These are phyloP conservation scores for Crioceris asparagi DNA, from an alignment of 2,888 invertebrate species.

Conservation along the genomic window DNA sequence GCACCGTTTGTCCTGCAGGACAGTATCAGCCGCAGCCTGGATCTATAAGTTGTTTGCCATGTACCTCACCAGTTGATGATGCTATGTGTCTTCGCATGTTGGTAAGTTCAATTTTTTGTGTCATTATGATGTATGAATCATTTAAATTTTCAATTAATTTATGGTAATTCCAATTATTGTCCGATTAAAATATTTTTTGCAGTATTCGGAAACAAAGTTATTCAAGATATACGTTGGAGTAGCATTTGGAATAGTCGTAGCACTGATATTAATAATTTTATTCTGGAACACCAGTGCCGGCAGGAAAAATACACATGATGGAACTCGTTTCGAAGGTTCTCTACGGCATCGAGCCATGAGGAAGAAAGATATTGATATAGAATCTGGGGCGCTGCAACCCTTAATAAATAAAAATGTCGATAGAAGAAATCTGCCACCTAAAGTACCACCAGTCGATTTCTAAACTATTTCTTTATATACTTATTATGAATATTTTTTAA, in stretches of 20 bases:
- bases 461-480: conserved; percentile 14
- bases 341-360: conserved; percentile 15
- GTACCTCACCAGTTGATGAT: conserved; percentile 34
- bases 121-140: too few species aligned
- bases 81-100: conserved; percentile 30
- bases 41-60: conserved; percentile 31
- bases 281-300: conserved; percentile 17
- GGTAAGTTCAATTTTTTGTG: conserved; percentile 18
- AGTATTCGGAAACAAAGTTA: conserved; percentile 25
- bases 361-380: conserved; percentile 15
- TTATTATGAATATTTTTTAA: too few species aligned
- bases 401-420: conserved; percentile 10
- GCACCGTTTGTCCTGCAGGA: conserved; percentile 31
- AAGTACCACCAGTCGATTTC: conserved; percentile 24
- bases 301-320: conserved; percentile 3
- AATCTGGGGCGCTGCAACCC: conserved; percentile 15
- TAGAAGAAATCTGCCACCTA: conserved; percentile 14
- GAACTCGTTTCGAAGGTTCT: conserved; percentile 14
- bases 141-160: too few species aligned
- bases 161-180: too few species aligned
- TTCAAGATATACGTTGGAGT: conserved; percentile 27
- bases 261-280: conserved; percentile 18
- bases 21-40: conserved; percentile 35
- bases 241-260: conserved; percentile 20
- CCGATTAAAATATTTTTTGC: conserved; percentile 10